A percentile compares a stretch with the other conserved stretches of the same genome.
These are phyloP conservation scores for Anoplius nigerrimus DNA, from an alignment of 2,888 invertebrate species.

Conservation along the genomic window DNA sequence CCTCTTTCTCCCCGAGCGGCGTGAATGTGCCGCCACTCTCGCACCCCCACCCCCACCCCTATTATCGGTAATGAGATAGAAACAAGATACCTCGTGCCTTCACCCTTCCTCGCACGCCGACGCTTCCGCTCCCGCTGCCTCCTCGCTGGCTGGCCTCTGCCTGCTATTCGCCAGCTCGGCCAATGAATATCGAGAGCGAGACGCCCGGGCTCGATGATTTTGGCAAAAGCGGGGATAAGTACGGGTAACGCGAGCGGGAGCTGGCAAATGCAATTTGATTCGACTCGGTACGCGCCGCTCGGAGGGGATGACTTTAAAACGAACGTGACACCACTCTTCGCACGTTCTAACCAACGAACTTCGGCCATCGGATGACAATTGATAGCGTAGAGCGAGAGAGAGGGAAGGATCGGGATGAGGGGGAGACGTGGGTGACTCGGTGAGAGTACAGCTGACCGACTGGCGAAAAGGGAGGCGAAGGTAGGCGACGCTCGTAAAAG, in stretches of 20 bases:
- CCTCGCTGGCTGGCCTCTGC: too few relatives aligned
- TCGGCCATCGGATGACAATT: too few relatives aligned
- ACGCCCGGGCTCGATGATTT: constrained; percentile 25
- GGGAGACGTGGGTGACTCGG: neutral
- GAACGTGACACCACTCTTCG: too few relatives aligned
- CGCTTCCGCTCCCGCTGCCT: too few relatives aligned
- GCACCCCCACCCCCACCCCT: constrained; percentile 22
- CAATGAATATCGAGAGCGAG: constrained; percentile 10
- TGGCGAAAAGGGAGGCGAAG: too few relatives aligned
- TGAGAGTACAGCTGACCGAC: too few relatives aligned
- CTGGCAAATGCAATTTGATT: too few relatives aligned
- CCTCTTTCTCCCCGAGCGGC: constrained; percentile 1
- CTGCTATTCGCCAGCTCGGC: constrained; percentile 2
- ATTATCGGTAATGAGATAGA: constrained; percentile 46
- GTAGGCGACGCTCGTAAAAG: too few relatives aligned
- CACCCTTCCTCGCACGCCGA: neutral
- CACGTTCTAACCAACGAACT: too few relatives aligned
- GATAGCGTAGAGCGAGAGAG: too few relatives aligned
- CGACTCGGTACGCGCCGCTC: neutral
- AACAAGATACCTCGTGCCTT: constrained; percentile 30
- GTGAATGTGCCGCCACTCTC: constrained; percentile 20
- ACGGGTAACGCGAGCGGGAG: constrained; percentile 5
- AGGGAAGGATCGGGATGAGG: too few relatives aligned
- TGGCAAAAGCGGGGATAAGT: constrained; percentile 22
- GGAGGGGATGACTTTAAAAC: neutral